These are phyloP conservation scores for Tretioscincus oriximinensis DNA, from an alignment of 2,113 vertebrate genomes.

Conservation along the genomic window DNA sequence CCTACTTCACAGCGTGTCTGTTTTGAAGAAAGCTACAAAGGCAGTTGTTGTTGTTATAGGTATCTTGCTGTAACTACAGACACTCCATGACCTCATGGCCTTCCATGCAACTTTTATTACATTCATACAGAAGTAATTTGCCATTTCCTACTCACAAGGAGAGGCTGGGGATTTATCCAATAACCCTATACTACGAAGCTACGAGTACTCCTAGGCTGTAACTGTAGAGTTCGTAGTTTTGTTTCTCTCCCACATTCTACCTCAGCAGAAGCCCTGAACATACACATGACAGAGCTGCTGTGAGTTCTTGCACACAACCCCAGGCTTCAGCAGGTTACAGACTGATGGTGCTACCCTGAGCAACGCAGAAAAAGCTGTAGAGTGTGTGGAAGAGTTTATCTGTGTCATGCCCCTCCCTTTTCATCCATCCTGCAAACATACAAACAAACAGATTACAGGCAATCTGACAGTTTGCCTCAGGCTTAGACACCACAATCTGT, in stretches of 20 bases:
- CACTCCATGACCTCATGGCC: too few relatives aligned
- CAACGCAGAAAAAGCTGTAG: background rate
- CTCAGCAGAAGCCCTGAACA: background rate
- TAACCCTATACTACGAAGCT: background rate
- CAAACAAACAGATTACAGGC: constrained; percentile 39
- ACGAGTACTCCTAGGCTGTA: too few relatives aligned
- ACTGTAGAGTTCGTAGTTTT: background rate
- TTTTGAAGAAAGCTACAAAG: too few relatives aligned
- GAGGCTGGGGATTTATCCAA: too few relatives aligned
- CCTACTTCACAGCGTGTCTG: too few relatives aligned
- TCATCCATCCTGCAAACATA: background rate
- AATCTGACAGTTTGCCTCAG: constrained; percentile 42
- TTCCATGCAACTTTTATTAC: too few relatives aligned
- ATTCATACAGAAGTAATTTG: too few relatives aligned
- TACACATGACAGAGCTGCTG: too few relatives aligned
- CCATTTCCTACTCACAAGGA: too few relatives aligned
- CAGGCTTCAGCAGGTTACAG: background rate
- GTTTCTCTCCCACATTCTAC: too few relatives aligned
- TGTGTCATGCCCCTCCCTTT: background rate
- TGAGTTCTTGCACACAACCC: background rate
- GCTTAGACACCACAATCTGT: constrained; percentile 45
- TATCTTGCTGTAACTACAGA: too few relatives aligned
- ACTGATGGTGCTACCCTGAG: background rate
- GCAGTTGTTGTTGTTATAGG: too few relatives aligned
- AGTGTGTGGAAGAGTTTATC: background rate